Evolutionary conservation across 2,113 vertebrate genomes (phyloP).

Genomic region (Oryzias javanicus): DNA sequence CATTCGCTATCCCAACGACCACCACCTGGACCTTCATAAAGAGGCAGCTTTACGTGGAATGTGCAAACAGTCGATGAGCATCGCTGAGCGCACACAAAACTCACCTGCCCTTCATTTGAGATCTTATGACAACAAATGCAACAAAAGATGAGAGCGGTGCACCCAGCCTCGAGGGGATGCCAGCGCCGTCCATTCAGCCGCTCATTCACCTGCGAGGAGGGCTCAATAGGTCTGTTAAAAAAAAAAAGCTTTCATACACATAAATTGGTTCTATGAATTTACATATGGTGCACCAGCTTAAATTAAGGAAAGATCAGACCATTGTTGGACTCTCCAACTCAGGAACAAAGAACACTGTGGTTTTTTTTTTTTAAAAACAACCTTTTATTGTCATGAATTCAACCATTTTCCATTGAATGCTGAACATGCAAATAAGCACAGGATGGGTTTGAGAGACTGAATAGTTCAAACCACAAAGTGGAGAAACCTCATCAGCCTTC

Average conservation of each 20-base stretch:
- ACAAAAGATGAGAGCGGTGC: constrained; percentile 57
- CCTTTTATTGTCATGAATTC: constrained; percentile 1
- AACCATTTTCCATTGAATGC: not conserved
- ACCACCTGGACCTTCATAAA: constrained; percentile 47
- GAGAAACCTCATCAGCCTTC: not conserved
- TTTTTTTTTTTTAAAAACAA: constrained; percentile 8
- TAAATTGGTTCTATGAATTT: constrained; percentile 37
- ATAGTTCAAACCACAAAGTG: not conserved
- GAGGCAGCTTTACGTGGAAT: constrained; percentile 23
- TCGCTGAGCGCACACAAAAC: constrained; percentile 64
- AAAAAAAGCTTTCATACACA: constrained; percentile 59
- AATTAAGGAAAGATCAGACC: constrained; percentile 3
- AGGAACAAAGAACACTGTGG: constrained; percentile 9
- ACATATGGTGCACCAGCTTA: constrained; percentile 1
- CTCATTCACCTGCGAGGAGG: constrained; percentile 54
- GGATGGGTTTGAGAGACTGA: not conserved
- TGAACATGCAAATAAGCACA: constrained; percentile 1
- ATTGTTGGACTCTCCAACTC: constrained; percentile 24
- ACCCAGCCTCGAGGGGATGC: constrained; percentile 52
- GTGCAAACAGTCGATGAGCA: constrained; percentile 62
- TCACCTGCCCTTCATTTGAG: constrained; percentile 68
- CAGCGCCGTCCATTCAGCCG: constrained; percentile 3
- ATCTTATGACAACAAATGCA: constrained; percentile 68
- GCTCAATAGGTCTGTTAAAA: constrained; percentile 57
- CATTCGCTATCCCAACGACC: not conserved